Conservation (phyloP, 2,888 invertebrate species). For the Lasioglossum calceatum region DNA sequence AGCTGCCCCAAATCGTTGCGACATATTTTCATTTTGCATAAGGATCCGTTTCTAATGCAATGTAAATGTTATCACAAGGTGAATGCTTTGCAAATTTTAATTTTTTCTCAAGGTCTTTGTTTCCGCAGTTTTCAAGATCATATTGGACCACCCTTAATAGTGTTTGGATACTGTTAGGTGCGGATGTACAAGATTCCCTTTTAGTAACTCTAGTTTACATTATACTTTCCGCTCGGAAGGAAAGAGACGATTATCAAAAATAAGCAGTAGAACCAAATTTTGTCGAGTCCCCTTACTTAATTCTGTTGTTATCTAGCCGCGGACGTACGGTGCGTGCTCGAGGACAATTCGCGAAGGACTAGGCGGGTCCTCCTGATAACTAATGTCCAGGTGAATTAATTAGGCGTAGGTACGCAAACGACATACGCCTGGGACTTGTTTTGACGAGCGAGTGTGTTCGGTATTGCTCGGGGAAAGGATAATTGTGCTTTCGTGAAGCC, state of each 20-base stretch:
- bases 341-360: neutral
- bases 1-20: too few species aligned
- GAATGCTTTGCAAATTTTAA: too few species aligned
- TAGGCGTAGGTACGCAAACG: neutral
- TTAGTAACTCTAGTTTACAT: too few species aligned
- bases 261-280: neutral
- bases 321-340: neutral
- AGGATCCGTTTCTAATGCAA: too few species aligned
- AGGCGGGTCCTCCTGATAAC: neutral
- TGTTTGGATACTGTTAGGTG: too few species aligned
- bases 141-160: too few species aligned
- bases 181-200: too few species aligned
- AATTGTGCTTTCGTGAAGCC: neutral
- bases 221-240: neutral
- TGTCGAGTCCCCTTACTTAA: neutral
- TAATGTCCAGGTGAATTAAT: neutral
- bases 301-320: conserved; percentile 18
- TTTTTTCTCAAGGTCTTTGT: too few species aligned
- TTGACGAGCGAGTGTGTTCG: neutral
- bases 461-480: neutral
- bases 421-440: neutral
- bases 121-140: too few species aligned
- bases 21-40: too few species aligned
- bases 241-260: neutral
- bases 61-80: too few species aligned